These are phyloP conservation scores for Craniophora ligustri DNA, from an alignment of 2,888 invertebrate species.

Conservation along the genomic window DNA sequence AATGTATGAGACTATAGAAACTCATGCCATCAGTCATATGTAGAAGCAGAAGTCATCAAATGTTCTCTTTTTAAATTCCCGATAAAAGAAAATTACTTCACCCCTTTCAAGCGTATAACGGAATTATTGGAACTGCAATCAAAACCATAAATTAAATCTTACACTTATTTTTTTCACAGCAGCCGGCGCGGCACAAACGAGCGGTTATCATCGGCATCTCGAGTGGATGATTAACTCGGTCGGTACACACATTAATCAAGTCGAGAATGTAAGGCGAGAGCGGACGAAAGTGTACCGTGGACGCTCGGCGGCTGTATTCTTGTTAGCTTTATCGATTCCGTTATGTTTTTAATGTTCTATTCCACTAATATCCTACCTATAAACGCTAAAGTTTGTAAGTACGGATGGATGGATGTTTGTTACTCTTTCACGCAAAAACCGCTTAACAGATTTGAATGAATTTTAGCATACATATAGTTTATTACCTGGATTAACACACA, in stretches of 20 bases:
- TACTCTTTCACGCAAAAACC: too few relatives aligned
- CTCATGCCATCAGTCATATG: too few relatives aligned
- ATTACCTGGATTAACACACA: too few relatives aligned
- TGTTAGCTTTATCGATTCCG: conserved; percentile 30
- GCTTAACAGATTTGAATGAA: too few relatives aligned
- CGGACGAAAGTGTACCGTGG: conserved; percentile 76
- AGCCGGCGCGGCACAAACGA: conserved; percentile 56
- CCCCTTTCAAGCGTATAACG: conserved; percentile 11
- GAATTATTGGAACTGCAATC: conserved; percentile 33
- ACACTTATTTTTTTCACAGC: conserved; percentile 44
- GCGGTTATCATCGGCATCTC: conserved; percentile 70
- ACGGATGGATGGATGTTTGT: too few relatives aligned
- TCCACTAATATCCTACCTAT: too few relatives aligned
- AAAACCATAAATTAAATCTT: conserved; percentile 45
- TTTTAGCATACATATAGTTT: too few relatives aligned
- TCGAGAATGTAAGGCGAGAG: conserved; percentile 84
- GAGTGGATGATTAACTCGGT: conserved; percentile 81
- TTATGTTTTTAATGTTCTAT: conserved; percentile 25
- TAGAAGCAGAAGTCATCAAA: too few relatives aligned
- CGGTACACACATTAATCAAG: conserved; percentile 84
- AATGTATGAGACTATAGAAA: too few relatives aligned
- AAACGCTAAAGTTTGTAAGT: too few relatives aligned
- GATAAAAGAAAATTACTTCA: background rate
- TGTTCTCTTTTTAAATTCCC: background rate
- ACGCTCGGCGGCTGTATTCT: conserved; percentile 59